Base-by-base conservation (phyloP, 2,888 invertebrate species). In the Caenorhabditis zanzibari region DNA sequence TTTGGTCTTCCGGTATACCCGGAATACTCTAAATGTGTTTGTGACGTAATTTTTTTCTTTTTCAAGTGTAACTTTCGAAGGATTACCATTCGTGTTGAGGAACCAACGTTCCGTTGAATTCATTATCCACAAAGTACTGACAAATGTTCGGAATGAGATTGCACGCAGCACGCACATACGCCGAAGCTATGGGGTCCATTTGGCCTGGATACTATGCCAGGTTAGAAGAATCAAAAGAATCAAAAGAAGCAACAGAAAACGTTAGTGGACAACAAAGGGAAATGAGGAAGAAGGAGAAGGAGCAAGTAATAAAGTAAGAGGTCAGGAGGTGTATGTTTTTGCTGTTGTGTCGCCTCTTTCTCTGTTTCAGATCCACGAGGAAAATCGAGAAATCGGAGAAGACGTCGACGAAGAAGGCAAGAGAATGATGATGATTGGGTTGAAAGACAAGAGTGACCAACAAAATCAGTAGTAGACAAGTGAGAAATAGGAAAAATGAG, bases 401-500 rank as follows among this genome's bases (percentile, higher is more conserved):
- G 54, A 14, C 54, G 58, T 56, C 28, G 64, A 28, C 44, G 38
- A 38, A 6, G 38, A 38, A 12, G 38, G 19, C n/a, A 16, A 44
- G n/a, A n/a, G n/a, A n/a, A n/a, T n/a, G 44, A 16, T 16, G 44
- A 19, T 19, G 66, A 49, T 49, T 22, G 28, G 35, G 66, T 68
- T 38, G 54, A 63, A 68, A 38, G 52, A 68, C 14, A 16, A 44
- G 19, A 49, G 16, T 41, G 44, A 24, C 12, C 35, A 24, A 52
- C 41, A 41, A 41, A 41, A 49, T 32, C 64, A 52, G 54, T 54
- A 52, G 54, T 68, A 68, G 68, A 68, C 68, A 68, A 68, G 52
- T 54, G 26, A 54, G 73, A 56, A 63, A 75, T 64, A n/a, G n/a
- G 74, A 64, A 75, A 75, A 75, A 66, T 75, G 75, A 68, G 75